Base-by-base conservation (phyloP, 2,797 vertebrate species). In the Potorous gilbertii region DNA sequence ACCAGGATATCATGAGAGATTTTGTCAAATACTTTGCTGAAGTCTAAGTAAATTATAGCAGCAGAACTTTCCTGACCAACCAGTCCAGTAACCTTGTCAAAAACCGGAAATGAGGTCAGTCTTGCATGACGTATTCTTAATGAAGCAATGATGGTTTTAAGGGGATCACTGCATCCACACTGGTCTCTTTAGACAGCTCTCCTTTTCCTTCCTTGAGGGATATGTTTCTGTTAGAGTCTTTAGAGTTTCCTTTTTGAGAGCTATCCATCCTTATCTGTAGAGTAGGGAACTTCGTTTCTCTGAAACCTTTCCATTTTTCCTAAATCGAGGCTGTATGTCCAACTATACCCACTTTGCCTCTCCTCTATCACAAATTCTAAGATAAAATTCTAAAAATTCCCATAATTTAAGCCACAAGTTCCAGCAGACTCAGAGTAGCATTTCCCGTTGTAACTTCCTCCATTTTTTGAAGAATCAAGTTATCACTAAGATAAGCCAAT, bases 1-100 rank as follows among this genome's bases (percentile, higher is more conserved):
- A 0, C 28, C n/a, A 55, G 90, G 21, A 24, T 12, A 6, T 31
- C 14, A 0, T 57, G 50, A 52, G 29, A 11, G 4, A n/a, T 94
- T 93, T 66, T 93, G 31, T 95, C 55, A 93, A 93, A 66, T 27
- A 87, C 13, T 59, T 94, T 89, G 0, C 66, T 92, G 56, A 52
- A 81, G 74, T 81, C 21, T 81, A 81, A 21, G 40, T 81, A 81
- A 81, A 81, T 81, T 46, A 81, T 81, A 46, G 27, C 40, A 81
- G 74, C 40, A 81, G 40, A 21, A 81, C 21, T 74, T 74, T 3
- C 18, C 6, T 74, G 5, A 74, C 66, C 66, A 74, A 74, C 66
- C n/a, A 74, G 66, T 40, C 29, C 16, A 40, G n/a, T 74, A 74
- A 74, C 40, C 2, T 81, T 27, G 74, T 46, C 40, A 81, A 81